Evolutionary conservation across 2,888 invertebrate genomes (phyloP).

Genomic region (Pantelozetes paolii): DNA sequence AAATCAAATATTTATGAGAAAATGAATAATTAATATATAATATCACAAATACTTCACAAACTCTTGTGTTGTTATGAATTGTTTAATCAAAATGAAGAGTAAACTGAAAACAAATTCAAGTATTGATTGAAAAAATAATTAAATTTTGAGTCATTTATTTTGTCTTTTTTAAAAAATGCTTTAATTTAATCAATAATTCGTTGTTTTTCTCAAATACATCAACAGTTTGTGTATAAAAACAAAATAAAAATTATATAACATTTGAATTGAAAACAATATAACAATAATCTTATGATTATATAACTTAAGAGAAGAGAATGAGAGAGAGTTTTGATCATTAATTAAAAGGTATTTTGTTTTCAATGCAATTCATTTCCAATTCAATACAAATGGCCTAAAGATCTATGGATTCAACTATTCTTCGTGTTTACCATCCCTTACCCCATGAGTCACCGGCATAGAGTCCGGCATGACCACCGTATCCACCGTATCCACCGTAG

Average conservation of each 20-base stretch:
- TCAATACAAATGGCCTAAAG: neutral
- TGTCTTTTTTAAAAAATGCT: neutral
- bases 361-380: neutral
- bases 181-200: neutral
- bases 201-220: neutral
- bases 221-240: neutral
- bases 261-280: neutral
- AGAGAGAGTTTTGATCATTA: neutral
- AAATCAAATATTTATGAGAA: no score
- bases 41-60: no score
- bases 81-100: no score
- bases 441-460: neutral
- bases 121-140: no score
- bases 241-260: neutral
- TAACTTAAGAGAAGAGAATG: neutral
- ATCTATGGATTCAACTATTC: neutral
- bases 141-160: neutral
- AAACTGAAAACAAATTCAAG: no score
- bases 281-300: constrained; percentile 13
- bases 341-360: neutral
- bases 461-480: neutral
- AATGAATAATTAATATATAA: no score
- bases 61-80: no score
- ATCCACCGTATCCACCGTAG: neutral
- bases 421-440: neutral